Base-by-base conservation (phyloP, 2,113 vertebrate genomes). In the Forbesichthys agassizii region DNA sequence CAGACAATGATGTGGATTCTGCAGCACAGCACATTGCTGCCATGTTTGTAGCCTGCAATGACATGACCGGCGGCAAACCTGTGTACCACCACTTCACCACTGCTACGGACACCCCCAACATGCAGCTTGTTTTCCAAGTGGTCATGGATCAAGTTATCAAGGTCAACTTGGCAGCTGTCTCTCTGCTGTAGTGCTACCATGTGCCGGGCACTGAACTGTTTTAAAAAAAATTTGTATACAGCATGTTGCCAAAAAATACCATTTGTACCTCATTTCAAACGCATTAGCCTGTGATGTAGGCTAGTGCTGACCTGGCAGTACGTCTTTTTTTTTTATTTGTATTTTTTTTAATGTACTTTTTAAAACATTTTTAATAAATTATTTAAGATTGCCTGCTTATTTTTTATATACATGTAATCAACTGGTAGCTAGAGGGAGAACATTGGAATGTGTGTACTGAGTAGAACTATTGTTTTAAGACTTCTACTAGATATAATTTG, bases 81-180 rank as follows among this genome's bases (percentile, higher is more conserved):
- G 66, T 92, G 59, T 92, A 89, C 73, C 86, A 91, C 74, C 91
- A 93, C 86, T 92, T 86, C 83, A 92, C 91, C 78, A 92, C 86
- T 0, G 92, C 92, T 51, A 93, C 87, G 2, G 88, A 93, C 61
- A 84, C 88, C 0, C 47, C 61, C 59, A 88, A 69, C 58, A 3
- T 92, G 9, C 77, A 54, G 71, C 65, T 82, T 1, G 89, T 88
- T 42, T 86, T 93, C 62, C 84, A 90, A 73, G 80, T 90, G 53
- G 74, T 83, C 47, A 66, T 88, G 33, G 82, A 88, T 14, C 90
- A 89, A 63, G 83, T 93, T 13, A 61, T 79, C 55, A 86, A 79
- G 68, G 73, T 82, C 47, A 91, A 91, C 71, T 60, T 92, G 9
- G 76, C 80, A 56, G 80, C 81, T 11, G 66, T 89, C 20, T 77